Conservation (phyloP, 1,140 invertebrate species). For the Teleopsis dalmanni region DNA sequence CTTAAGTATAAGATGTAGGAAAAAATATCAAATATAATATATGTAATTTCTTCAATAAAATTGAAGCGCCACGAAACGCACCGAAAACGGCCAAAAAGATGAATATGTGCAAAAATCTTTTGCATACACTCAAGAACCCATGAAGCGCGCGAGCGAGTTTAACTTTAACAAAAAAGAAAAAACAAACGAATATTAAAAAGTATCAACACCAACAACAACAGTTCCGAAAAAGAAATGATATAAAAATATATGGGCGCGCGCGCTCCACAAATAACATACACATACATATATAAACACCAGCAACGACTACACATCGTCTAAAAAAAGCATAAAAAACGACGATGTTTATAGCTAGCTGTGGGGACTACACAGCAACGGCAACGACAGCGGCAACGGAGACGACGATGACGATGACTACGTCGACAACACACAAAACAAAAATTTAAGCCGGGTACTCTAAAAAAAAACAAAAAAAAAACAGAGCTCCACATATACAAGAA, state of each 20-base stretch:
- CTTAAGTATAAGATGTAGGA: background rate
- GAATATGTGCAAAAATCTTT: conserved; percentile 46
- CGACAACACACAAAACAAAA: background rate
- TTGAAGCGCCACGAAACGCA: conserved; percentile 36
- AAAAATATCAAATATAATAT: background rate
- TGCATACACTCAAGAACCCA: conserved; percentile 43
- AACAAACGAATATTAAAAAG: background rate
- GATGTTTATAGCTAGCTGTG: background rate
- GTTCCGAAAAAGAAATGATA: background rate
- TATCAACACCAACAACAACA: background rate
- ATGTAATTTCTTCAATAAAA: conserved; percentile 13
- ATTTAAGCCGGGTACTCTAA: background rate
- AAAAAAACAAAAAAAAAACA: conserved; percentile 4
- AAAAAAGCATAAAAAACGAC: conserved; percentile 10
- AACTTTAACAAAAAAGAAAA: conserved; percentile 11
- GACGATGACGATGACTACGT: too few species aligned
- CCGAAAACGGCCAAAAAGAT: conserved; percentile 45
- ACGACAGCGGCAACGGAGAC: background rate
- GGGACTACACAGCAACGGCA: background rate
- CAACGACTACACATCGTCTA: conserved; percentile 6
- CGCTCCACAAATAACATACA: too few species aligned
- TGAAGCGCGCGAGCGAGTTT: conserved; percentile 3
- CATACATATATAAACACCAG: background rate
- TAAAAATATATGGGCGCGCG: background rate
- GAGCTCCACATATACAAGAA: background rate